Conservation (phyloP, 2,888 invertebrate genomes). For the Hesperia comma region DNA sequence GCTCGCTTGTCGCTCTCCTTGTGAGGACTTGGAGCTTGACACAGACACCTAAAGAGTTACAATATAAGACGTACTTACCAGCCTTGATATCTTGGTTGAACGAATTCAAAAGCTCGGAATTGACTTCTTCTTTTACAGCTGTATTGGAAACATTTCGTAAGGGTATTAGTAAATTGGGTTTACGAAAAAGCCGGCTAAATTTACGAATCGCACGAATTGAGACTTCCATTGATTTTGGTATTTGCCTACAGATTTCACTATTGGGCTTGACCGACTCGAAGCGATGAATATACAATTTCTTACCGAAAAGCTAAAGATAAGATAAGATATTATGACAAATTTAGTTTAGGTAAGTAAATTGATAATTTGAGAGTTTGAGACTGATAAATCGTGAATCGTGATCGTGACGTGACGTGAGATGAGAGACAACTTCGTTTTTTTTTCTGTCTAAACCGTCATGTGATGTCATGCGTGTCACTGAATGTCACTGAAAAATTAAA, state of each 20-base stretch:
- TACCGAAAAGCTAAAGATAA: conserved; percentile 24
- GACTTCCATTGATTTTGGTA: conserved; percentile 56
- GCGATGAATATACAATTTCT: conserved; percentile 1
- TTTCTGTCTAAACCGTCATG: too few species aligned
- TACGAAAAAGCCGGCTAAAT: conserved; percentile 69
- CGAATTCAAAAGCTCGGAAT: conserved; percentile 59
- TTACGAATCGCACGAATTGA: conserved; percentile 59
- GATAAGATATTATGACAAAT: background rate
- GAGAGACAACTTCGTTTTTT: too few species aligned
- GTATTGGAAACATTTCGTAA: conserved; percentile 59
- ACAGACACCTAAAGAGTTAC: too few species aligned
- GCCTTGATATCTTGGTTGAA: conserved; percentile 69
- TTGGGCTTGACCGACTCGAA: background rate
- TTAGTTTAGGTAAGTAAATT: background rate
- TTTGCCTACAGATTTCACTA: conserved; percentile 1
- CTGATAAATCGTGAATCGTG: too few species aligned
- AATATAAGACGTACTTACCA: conserved; percentile 54
- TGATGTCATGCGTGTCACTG: too few species aligned
- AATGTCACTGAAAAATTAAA: too few species aligned
- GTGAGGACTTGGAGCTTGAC: too few species aligned
- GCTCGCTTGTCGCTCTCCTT: too few species aligned
- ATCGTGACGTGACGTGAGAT: too few species aligned
- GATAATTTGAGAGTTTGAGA: background rate
- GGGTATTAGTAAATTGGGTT: conserved; percentile 54
- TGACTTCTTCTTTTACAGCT: conserved; percentile 65